Conservation (phyloP, 2,113 vertebrate genomes). For the Oryctolagus cuniculus region mOryCun1.1 NC_091444.1:14481001-14481500, state of each 20-base stretch:
- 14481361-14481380: neutral
- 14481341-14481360: neutral
- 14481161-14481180: neutral
- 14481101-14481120: neutral
- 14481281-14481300: neutral
- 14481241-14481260: no score
- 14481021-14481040: slow-evolving; percentile 21
- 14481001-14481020: neutral
- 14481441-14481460: neutral
- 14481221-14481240: no score
- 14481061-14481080: neutral
- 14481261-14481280: neutral
- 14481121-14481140: neutral
- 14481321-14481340: no score
- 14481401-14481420: neutral
- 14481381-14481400: rapidly evolving
- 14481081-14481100: neutral
- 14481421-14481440: neutral
- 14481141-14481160: neutral
- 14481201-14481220: neutral
- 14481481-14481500: neutral
- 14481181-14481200: neutral
- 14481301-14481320: no score
- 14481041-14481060: neutral
- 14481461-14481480: neutral